Evolutionary conservation across 2,888 invertebrate species (phyloP), one percentile per base, ranked within the genome.

Genomic region (Chymomyza fuscimana): DNA sequence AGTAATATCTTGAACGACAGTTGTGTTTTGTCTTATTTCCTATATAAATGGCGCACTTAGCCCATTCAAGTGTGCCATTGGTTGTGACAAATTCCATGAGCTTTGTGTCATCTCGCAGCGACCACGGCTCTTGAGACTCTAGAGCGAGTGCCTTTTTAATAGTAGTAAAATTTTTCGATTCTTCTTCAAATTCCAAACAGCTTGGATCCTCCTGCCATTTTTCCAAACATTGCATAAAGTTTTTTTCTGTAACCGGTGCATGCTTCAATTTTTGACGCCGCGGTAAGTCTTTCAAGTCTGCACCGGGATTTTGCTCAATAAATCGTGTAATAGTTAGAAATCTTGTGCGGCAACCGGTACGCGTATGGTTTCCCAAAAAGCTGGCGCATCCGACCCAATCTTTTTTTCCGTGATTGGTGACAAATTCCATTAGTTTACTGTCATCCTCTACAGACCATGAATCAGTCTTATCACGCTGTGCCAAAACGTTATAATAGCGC

Each of bases 381-480:
- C 92, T 89, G 3, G 93, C 92, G 67, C 95, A 93, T 66, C 88
- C 90, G 0, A 93, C 81, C 94, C 94, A 94, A 64, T 92, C 89
- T 2, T 92, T 86, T 1, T 89, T 93, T 0, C 93, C 93, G 86
- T 92, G 89, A 86, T 82, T 88, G 73, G 93, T 81, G 0, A 95
- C 93, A 32, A 94, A 90, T 52, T 93, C 91, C 71, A 95, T 80
- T 36, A 96, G 91, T 71, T 92, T 92, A 60, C 89, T 90, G 78
- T 96, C 96, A 77, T 95, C 95, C 22, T 93, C 92, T 1, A 93
- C 77, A 0, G 94, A 93, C 94, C 95, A 96, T 1, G 93, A 90
- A 56, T 93, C 93, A 40, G 91, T 91, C 65, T 91, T 85, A 32
- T 90, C 86, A 1, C 90, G 77, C 63, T 88, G 87, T 16, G 89